Evolutionary conservation across 1,140 invertebrate species (phyloP).

Genomic region (Bombus waltoni): DNA sequence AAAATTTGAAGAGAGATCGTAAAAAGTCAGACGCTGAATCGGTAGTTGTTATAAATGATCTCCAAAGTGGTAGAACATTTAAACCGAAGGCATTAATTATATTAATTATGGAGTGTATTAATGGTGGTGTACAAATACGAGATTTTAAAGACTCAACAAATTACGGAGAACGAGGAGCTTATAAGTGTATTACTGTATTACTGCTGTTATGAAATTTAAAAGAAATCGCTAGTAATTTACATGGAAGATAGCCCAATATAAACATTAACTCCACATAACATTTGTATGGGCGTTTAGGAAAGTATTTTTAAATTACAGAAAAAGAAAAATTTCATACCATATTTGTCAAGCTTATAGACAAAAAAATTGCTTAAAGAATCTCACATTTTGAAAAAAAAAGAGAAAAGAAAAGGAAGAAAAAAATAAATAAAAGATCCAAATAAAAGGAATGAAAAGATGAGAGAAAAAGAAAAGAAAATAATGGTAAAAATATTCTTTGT

Average conservation of each 20-base stretch:
- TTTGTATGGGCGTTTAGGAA: constrained; percentile 64
- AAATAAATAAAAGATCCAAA: not conserved
- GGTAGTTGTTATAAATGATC: constrained; percentile 49
- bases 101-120: constrained; percentile 62
- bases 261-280: constrained; percentile 15
- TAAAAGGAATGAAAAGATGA: not conserved
- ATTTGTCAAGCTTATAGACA: constrained; percentile 50
- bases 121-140: constrained; percentile 71
- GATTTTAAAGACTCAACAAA: constrained; percentile 72
- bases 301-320: constrained; percentile 58
- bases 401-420: not conserved
- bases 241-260: constrained; percentile 12
- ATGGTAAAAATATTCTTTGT: constrained; percentile 18
- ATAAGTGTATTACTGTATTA: constrained; percentile 67
- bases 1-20: constrained; percentile 26
- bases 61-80: constrained; percentile 60
- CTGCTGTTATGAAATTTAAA: constrained; percentile 62
- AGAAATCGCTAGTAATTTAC: constrained; percentile 51
- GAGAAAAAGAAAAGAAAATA: not conserved
- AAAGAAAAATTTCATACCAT: constrained; percentile 48
- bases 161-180: constrained; percentile 67
- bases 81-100: constrained; percentile 60
- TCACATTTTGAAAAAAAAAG: constrained; percentile 45
- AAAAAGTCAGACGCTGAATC: constrained; percentile 27
- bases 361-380: constrained; percentile 63